Conservation (phyloP, 2,797 vertebrate species). For the Botia kubotai region DNA sequence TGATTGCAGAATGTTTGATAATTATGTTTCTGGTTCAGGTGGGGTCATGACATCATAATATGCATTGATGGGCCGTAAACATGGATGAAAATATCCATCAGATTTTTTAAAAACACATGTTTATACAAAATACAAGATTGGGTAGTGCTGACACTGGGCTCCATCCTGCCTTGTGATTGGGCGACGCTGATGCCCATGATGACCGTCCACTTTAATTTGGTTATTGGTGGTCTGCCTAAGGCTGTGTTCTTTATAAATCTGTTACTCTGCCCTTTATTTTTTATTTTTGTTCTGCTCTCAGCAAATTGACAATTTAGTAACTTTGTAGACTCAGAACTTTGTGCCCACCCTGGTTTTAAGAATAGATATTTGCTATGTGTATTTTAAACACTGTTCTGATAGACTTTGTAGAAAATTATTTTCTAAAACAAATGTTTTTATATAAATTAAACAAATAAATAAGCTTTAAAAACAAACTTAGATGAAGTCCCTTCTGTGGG, state of each 20-base stretch:
- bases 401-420: neutral
- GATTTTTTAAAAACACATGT: neutral
- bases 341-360: neutral
- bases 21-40: slow-evolving; percentile 5
- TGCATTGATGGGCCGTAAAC: neutral
- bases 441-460: neutral
- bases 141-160: no score
- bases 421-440: neutral
- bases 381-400: neutral
- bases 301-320: neutral
- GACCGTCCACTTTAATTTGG: slow-evolving; percentile 58
- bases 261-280: neutral
- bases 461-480: neutral
- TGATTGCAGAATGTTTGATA: slow-evolving; percentile 4
- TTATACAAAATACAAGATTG: no score
- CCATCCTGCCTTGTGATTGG: slow-evolving; percentile 58
- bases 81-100: no score
- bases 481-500: slow-evolving; percentile 1
- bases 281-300: neutral
- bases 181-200: slow-evolving; percentile 42
- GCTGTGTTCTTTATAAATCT: neutral
- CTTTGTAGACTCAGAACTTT: neutral
- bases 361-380: neutral
- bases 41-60: neutral
- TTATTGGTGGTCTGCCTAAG: slow-evolving; percentile 58